These are phyloP conservation scores for Onthophagus sagittarius DNA, from an alignment of 2,888 invertebrate species.

Conservation along the genomic window DNA sequence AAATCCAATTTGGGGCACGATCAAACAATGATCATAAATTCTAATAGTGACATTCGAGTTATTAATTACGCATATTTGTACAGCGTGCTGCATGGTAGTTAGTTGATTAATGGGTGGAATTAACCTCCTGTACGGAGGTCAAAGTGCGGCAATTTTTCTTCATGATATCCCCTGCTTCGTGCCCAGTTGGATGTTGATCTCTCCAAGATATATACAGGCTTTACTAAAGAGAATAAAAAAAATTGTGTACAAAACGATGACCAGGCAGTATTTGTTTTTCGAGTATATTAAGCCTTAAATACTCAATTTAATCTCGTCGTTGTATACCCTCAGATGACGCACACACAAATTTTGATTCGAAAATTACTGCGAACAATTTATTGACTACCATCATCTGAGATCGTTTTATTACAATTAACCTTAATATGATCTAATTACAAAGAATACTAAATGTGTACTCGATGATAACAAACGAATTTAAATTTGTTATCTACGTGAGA, in stretches of 20 bases:
- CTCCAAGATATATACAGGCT: not conserved
- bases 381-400: not conserved
- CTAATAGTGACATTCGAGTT: constrained; percentile 17
- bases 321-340: constrained; percentile 25
- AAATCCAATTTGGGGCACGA: not conserved
- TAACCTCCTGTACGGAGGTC: constrained; percentile 21
- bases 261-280: not conserved
- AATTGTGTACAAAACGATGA: not conserved
- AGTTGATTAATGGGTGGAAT: constrained; percentile 22
- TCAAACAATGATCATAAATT: constrained; percentile 13
- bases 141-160: constrained; percentile 23
- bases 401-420: not conserved
- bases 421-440: not conserved
- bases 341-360: not conserved
- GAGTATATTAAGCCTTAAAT: not conserved
- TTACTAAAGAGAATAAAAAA: not conserved
- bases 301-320: not conserved
- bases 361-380: not conserved
- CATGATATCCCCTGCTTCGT: constrained; percentile 14
- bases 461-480: not conserved
- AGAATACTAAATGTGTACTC: not conserved
- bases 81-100: constrained; percentile 7
- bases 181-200: not conserved
- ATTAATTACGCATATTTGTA: constrained; percentile 21
- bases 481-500: not conserved